phyloP scores from a whole-genome alignment of 2,888 invertebrate species.

The Gnatocerus cornutus region DNA sequence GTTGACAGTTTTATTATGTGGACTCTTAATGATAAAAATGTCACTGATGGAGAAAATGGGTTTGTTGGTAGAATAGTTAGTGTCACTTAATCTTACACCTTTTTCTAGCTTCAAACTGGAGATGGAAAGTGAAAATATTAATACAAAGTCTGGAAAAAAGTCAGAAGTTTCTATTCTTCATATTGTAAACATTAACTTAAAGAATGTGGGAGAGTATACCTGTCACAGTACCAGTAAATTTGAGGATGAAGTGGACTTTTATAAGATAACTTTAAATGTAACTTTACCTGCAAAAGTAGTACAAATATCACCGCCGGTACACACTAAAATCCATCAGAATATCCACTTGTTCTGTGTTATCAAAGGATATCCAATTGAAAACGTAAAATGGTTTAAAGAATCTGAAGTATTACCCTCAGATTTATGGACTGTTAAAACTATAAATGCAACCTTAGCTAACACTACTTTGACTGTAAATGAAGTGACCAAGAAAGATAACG shows the following conservation, averaged over 20 bases:
- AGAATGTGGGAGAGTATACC: slow-evolving; percentile 77
- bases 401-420: slow-evolving; percentile 69
- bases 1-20: slow-evolving; percentile 74
- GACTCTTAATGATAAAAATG: slow-evolving; percentile 74
- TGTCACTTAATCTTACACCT: slow-evolving; percentile 4
- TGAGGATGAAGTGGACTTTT: slow-evolving; percentile 63
- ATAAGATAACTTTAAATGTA: slow-evolving; percentile 67
- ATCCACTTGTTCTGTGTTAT: slow-evolving; percentile 74
- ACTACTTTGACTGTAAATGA: slow-evolving; percentile 75
- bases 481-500: slow-evolving; percentile 82
- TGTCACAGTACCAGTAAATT: slow-evolving; percentile 70
- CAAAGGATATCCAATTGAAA: slow-evolving; percentile 76
- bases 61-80: slow-evolving; percentile 58
- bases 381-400: slow-evolving; percentile 76
- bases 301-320: slow-evolving; percentile 69
- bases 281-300: slow-evolving; percentile 72
- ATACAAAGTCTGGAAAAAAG: slow-evolving; percentile 68
- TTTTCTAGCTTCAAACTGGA: slow-evolving; percentile 65
- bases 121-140: slow-evolving; percentile 69
- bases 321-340: slow-evolving; percentile 73
- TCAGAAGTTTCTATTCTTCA: slow-evolving; percentile 72
- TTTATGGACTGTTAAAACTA: slow-evolving; percentile 61
- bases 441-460: slow-evolving; percentile 76
- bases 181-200: slow-evolving; percentile 73
- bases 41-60: slow-evolving; percentile 72